Evolutionary conservation across 2,113 vertebrate species (phyloP).

Genomic region (Scomber scombrus): DNA sequence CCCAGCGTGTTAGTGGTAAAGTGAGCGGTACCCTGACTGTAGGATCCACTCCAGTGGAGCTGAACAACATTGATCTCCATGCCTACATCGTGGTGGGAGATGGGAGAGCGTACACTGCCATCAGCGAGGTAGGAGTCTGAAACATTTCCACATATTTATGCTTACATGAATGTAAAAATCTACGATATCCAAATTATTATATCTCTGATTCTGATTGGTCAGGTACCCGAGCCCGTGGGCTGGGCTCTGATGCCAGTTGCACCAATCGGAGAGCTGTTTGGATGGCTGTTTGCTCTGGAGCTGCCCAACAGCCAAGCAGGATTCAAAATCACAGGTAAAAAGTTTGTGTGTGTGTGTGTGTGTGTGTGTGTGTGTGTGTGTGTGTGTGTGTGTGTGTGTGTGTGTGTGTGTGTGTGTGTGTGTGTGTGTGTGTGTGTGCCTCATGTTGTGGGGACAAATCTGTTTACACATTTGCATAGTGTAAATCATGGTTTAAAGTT

Average conservation of each 20-base stretch:
- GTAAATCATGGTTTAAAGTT: no score
- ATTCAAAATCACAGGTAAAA: conserved; percentile 92
- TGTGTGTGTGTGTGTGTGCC: conserved; percentile 24
- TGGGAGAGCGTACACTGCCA: conserved; percentile 92
- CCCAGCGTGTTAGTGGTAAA: conserved; percentile 95
- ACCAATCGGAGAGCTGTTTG: conserved; percentile 91
- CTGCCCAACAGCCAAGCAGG: conserved; percentile 91
- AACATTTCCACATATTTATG: neutral
- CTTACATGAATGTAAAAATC: neutral
- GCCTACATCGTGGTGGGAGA: conserved; percentile 95
- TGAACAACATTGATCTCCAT: conserved; percentile 89
- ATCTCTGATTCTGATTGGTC: conserved; percentile 28
- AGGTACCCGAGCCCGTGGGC: conserved; percentile 89
- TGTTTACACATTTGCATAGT: no score
- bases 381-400: conserved; percentile 22
- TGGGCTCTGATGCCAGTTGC: conserved; percentile 91
- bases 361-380: conserved; percentile 24
- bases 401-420: conserved; percentile 21
- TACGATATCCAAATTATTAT: no score
- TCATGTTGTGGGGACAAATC: no score
- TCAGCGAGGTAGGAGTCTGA: conserved; percentile 85
- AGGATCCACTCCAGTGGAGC: conserved; percentile 82
- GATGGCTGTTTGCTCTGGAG: conserved; percentile 96
- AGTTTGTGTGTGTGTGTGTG: conserved; percentile 1
- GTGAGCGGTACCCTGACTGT: conserved; percentile 90